Percentiles rank a stretch among this genome's conserved stretches.
Conservation (phyloP, 1,140 invertebrate genomes). For the Pseudomyrmex cubaensis region DNA sequence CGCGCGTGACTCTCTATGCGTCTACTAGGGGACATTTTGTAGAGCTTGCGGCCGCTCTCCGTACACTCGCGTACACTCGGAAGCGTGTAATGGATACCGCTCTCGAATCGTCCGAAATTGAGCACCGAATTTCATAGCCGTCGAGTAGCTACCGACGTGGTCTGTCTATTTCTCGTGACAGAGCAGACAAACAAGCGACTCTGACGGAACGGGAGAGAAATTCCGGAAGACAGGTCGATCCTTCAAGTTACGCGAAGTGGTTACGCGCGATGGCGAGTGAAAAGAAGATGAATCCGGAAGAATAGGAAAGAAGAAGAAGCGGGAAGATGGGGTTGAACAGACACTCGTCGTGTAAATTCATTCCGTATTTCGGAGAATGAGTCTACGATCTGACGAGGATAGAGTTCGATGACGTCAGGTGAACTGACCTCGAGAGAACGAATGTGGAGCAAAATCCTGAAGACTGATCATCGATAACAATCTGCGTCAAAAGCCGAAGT, state of each 20-base stretch:
- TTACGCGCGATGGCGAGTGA: no score
- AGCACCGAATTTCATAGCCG: constrained; percentile 49
- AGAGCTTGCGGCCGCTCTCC: constrained; percentile 35
- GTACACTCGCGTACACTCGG: not conserved
- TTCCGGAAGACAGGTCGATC: constrained; percentile 66
- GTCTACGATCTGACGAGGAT: constrained; percentile 55
- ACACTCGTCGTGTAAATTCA: constrained; percentile 70
- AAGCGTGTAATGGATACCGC: not conserved
- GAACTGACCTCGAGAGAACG: constrained; percentile 13
- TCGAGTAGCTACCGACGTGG: constrained; percentile 63
- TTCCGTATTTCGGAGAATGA: constrained; percentile 59
- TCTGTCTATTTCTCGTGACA: constrained; percentile 68
- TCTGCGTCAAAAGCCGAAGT: not conserved
- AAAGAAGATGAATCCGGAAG: not conserved
- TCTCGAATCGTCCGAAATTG: constrained; percentile 34
- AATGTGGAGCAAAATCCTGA: constrained; percentile 18
- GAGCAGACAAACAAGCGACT: constrained; percentile 68
- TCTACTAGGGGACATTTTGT: constrained; percentile 22
- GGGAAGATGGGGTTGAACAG: constrained; percentile 24
- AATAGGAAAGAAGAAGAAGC: not conserved
- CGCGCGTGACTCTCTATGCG: not conserved
- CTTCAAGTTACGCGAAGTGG: constrained; percentile 44
- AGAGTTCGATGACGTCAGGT: constrained; percentile 44
- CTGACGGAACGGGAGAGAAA: constrained; percentile 55
- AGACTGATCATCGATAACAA: constrained; percentile 17